Base-by-base conservation (phyloP, 2,797 vertebrate species). In the Taenioides sp. region DNA sequence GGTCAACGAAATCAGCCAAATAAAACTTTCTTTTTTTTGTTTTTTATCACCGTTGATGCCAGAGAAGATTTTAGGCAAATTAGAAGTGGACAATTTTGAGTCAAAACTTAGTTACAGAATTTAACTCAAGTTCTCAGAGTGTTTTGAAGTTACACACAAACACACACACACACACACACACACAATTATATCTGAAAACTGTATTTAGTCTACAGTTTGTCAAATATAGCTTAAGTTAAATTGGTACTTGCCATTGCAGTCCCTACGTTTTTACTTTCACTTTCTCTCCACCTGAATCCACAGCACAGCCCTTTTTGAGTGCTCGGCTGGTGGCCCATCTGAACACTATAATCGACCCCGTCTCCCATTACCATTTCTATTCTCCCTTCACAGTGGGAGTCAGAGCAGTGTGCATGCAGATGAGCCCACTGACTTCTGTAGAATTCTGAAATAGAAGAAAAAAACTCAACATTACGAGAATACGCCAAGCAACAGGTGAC, bases 301-400 rank as follows among this genome's bases (percentile, higher is more conserved):
- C 16, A 52, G 37, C 70, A 49, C 52, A 47, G 72, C 68, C 20
- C 67, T 25, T 61, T 78, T 71, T 72, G 71, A 79, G 69, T 57
- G 34, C 83, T 83, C 77, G 71, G 87, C 83, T 81, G 83, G 87
- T 84, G 84, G 78, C 78, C 79, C 76, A 67, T 79, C 74, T 77
- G 67, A 77, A 81, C 67, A 86, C 81, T 18, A 50, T 91, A 88
- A 92, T 91, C 84, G 88, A 76, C 75, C 85, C 76, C 82, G 85
- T 87, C 72, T 75, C 64, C 80, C 69, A 70, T 79, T 94, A 92
- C 89, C 92, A 93, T 93, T 93, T 94, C 85, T 92, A 92, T 93
- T 85, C 87, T 78, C 78, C 31, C 70, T 85, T 90, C 91, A 89
- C 92, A 93, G 92, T 89, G 92, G 92, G 91, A 93, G 79, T 82